Evolutionary conservation across 2,797 vertebrate genomes (phyloP).

Genomic region (Balearica regulorum): DNA sequence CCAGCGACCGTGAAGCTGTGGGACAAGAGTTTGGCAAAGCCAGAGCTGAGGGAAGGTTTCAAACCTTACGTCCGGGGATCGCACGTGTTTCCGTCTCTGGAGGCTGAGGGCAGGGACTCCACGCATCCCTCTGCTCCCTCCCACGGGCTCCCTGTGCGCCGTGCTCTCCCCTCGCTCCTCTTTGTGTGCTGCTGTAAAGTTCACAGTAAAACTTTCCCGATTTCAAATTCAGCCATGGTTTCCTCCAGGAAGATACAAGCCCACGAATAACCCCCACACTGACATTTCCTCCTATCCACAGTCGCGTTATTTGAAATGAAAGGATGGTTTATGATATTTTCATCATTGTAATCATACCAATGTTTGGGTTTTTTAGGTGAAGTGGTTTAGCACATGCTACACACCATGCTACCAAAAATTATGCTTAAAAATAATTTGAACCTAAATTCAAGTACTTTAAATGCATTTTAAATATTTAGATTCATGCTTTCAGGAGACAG

Average conservation of each 20-base stretch:
- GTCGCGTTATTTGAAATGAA: not conserved
- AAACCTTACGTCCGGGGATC: not conserved
- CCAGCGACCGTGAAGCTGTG: not conserved
- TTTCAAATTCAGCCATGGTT: not conserved
- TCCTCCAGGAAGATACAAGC: not conserved
- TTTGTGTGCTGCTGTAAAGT: not conserved
- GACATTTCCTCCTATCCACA: not conserved
- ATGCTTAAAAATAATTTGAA: not conserved
- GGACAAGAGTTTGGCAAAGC: not conserved
- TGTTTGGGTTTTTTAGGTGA: not conserved
- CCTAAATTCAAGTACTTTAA: not conserved
- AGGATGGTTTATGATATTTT: not conserved
- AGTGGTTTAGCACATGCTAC: not conserved
- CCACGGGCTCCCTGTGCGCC: too few species aligned
- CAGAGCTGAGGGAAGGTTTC: not conserved
- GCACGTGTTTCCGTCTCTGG: not conserved
- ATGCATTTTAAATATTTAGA: not conserved
- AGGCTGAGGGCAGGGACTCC: not conserved
- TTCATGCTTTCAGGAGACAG: not conserved
- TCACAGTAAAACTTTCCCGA: not conserved
- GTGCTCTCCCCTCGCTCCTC: accelerated
- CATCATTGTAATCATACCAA: not conserved
- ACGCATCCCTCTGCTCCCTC: not conserved
- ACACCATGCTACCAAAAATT: not conserved
- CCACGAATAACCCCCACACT: not conserved